phyloP scores from a whole-genome alignment of 2,888 invertebrate species.

The Gerris lacustris region DNA sequence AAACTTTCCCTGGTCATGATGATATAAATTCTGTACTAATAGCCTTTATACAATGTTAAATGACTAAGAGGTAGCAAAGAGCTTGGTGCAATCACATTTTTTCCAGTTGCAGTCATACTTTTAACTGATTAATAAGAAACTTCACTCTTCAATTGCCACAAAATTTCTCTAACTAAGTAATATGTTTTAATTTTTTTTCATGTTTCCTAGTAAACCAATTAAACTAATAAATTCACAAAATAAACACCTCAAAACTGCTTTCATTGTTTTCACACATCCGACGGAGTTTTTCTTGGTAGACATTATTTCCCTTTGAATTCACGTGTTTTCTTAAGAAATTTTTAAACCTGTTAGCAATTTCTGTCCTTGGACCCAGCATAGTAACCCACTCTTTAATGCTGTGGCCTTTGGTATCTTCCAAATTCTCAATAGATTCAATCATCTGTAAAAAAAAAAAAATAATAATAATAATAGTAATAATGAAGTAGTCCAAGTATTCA shows the following conservation, averaged over 20 bases:
- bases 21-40: too few species aligned
- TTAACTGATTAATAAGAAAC: too few species aligned
- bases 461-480: background rate
- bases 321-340: constrained; percentile 84
- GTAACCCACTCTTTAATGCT: constrained; percentile 91
- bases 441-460: constrained; percentile 39
- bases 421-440: constrained; percentile 92
- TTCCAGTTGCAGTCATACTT: too few species aligned
- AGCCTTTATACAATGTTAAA: too few species aligned
- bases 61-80: too few species aligned
- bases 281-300: constrained; percentile 79
- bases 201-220: too few species aligned
- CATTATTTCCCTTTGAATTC: constrained; percentile 71
- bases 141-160: too few species aligned
- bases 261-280: constrained; percentile 89
- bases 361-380: constrained; percentile 87
- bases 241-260: constrained; percentile 30
- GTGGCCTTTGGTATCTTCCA: constrained; percentile 95
- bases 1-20: too few species aligned
- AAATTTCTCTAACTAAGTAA: too few species aligned
- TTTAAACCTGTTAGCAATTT: constrained; percentile 76
- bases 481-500: background rate
- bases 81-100: too few species aligned
- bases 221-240: too few species aligned
- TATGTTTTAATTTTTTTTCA: too few species aligned